Evolutionary conservation across 2,113 vertebrate species (phyloP), one percentile per base, ranked within the genome.

Genomic region (Oenanthe melanoleuca): DNA sequence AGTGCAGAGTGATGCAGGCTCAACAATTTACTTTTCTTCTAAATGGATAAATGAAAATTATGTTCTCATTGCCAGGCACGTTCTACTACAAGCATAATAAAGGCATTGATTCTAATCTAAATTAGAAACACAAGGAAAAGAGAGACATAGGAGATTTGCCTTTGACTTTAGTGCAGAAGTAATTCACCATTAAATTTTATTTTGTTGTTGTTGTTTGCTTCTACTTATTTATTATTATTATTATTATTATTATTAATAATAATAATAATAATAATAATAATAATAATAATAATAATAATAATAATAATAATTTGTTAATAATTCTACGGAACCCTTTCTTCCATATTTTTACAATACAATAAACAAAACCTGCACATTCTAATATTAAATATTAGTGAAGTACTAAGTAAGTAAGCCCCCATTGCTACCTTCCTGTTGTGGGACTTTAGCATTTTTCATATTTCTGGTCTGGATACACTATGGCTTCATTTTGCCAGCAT

Each of bases 1-100:
- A 92, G 83, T 83, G 64, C 52, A 86, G 85, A 92, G 25, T 52
- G 67, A 92, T 92, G 64, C 31, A 86, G 64, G 59, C 60, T 52
- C 59, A 95, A 85, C 55, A 66, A 86, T 88, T 95, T 95, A 55
- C 90, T 94, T 94, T 94, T 95, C 73, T 91, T 92, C 74, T 88
- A 59, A 65, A 44, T 0, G 7, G 38, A 80, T 78, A 95, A 94
- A 96, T 86, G 63, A 89, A 95, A 95, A 83, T 78, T 84, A 74
- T 86, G 72, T 84, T 92, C 85, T 80, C 34, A 24, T 55, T 93
- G 84, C 70, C 70, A 94, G 52, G 50, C 81, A 80, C 1, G 4
- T 88, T 89, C 67, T 61, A 45, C 83, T 89, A 47, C 56, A 96
- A 89, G 31, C 42, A 59, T 92, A 95, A 95, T 89, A 91, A 89